A percentile compares a stretch with the other conserved stretches of the same genome.
Evolutionary conservation across 2,888 invertebrate genomes (phyloP).

Genomic region (Leucoma salicis): DNA sequence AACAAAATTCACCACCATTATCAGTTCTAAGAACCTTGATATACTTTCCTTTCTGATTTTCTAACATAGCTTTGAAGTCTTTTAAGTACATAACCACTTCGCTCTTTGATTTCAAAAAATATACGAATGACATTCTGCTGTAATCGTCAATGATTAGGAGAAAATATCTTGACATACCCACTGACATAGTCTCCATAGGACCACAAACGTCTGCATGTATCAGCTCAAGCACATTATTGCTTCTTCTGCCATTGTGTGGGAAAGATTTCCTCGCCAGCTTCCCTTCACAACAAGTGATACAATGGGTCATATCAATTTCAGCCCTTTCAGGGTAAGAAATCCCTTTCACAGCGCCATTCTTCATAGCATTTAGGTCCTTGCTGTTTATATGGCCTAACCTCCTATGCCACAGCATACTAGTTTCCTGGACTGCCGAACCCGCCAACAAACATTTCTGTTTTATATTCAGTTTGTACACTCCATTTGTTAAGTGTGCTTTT

Average conservation of each 20-base stretch:
- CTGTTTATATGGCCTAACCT: slow-evolving; percentile 25
- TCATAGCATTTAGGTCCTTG: slow-evolving; percentile 21
- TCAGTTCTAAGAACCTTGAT: slow-evolving; percentile 8
- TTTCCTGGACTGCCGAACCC: background rate
- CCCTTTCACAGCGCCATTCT: slow-evolving; percentile 21
- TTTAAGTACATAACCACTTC: slow-evolving; percentile 3
- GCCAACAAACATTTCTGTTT: background rate
- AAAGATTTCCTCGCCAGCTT: slow-evolving; percentile 2
- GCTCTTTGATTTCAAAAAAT: slow-evolving; percentile 2
- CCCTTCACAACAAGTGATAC: slow-evolving; percentile 3
- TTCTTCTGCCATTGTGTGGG: background rate
- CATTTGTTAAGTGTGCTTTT: background rate
- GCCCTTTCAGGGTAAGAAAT: slow-evolving; percentile 16
- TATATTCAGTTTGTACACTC: background rate
- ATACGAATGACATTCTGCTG: slow-evolving; percentile 2
- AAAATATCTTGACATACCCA: background rate
- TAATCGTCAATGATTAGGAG: slow-evolving; percentile 5
- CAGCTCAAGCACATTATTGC: background rate
- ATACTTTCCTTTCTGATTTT: slow-evolving; percentile 4
- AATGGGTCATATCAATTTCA: slow-evolving; percentile 1
- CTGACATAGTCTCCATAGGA: background rate
- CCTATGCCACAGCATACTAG: slow-evolving; percentile 18
- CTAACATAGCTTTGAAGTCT: slow-evolving; percentile 6
- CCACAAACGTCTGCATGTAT: background rate
- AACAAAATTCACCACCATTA: slow-evolving; percentile 10